Evolutionary conservation across 2,113 vertebrate genomes (phyloP), one percentile per base, ranked within the genome.

Genomic region (Cebidichthys violaceus): DNA sequence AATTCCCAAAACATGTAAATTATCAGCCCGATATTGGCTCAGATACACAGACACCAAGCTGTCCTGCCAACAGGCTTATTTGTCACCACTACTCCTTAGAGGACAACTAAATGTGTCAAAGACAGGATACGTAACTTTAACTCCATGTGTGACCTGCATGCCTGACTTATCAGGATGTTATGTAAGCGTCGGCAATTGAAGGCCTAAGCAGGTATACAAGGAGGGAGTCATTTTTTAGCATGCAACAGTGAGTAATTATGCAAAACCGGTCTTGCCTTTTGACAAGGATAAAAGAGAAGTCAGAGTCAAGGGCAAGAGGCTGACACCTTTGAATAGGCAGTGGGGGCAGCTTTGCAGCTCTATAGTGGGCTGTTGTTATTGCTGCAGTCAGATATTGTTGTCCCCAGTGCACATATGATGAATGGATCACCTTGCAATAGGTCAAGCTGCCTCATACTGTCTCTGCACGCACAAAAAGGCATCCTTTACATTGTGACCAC

Each of bases 341-440:
- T n/a, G 81, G 52, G 61, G 65, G 79, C 66, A 83, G 77, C 52
- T 54, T 52, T 77, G 79, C 71, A 79, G 84, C 37, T 75, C 69
- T 59, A 78, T 39, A 13, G 57, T 54, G 71, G 54, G 81, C 70
- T 84, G 84, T 27, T 78, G 83, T 85, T 88, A 79, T 76, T 84
- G 89, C 86, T 88, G 89, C 78, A 84, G 87, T 89, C 79, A 89
- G 89, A 87, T 86, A 86, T 73, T 74, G 73, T 64, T 75, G 84
- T 82, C 89, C 87, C 84, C 76, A 60, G 78, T 59, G 87, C 69
- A 64, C 45, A 37, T 57, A 88, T 88, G 89, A 93, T 92, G 84
- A 93, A 93, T 93, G 90, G 89, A 91, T 93, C 92, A 93, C 93
- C 91, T 93, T 92, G 92, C 82, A 31, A 85, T 87, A 86, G 89